Conservation (phyloP, 2,797 vertebrate genomes). For the Brachymystax lenok region DNA sequence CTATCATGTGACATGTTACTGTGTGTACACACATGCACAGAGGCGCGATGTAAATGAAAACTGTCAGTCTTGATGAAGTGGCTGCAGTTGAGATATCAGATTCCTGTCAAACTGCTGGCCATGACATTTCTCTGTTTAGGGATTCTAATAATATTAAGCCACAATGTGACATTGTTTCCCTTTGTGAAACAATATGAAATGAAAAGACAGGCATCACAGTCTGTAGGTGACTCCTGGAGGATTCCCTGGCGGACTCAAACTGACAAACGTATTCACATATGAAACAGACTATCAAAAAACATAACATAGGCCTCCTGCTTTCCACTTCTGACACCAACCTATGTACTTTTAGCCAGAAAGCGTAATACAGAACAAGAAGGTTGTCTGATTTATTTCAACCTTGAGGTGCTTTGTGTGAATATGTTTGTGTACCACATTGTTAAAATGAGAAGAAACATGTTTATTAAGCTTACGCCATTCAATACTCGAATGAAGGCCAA, state of each 20-base stretch:
- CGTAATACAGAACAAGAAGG: not conserved
- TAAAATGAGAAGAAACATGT: too few species aligned
- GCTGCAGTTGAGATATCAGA: conserved; percentile 39
- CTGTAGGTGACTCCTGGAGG: not conserved
- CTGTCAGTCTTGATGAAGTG: conserved; percentile 59
- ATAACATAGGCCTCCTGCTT: not conserved
- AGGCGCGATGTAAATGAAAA: conserved; percentile 47
- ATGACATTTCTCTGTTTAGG: conserved; percentile 30
- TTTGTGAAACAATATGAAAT: conserved; percentile 13
- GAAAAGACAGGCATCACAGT: not conserved
- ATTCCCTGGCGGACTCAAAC: conserved; percentile 28
- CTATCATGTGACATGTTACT: conserved; percentile 21
- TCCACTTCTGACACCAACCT: not conserved
- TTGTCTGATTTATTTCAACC: not conserved
- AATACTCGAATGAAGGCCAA: too few species aligned
- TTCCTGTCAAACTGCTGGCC: conserved; percentile 35
- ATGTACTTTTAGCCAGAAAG: too few species aligned
- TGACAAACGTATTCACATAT: not conserved
- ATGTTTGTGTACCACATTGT: not conserved
- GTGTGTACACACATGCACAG: conserved; percentile 17
- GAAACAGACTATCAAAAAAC: conserved; percentile 10
- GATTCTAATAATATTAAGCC: conserved; percentile 27
- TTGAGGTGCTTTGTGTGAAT: not conserved
- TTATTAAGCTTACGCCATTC: too few species aligned
- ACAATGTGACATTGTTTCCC: conserved; percentile 13